These are phyloP conservation scores for Pseudorhiza aurosa DNA, from an alignment of 30 jellyfish, hydroid and myxozoan genomes.

Conservation along the genomic window DNA sequence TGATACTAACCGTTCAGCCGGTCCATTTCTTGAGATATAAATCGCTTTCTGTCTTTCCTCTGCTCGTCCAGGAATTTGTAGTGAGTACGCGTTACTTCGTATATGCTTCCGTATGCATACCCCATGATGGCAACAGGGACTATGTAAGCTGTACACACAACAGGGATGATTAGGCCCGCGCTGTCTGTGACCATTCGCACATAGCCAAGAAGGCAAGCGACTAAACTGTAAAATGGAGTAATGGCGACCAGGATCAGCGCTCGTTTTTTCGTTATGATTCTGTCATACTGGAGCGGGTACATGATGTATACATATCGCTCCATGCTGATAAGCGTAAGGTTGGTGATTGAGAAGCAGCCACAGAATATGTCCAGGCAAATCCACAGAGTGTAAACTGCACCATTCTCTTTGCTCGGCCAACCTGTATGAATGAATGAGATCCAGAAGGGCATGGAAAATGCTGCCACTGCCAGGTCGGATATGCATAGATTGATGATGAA, in stretches of 20 bases:
- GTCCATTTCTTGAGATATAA: not conserved
- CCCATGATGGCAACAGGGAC: slow-evolving; percentile 9
- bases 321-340: slow-evolving; percentile 85
- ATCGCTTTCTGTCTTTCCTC: not conserved
- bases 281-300: slow-evolving; percentile 46
- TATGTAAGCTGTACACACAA: not conserved
- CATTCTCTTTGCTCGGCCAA: slow-evolving; percentile 67
- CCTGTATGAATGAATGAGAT: slow-evolving; percentile 56
- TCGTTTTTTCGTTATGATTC: slow-evolving; percentile 57
- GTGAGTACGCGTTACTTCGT: not conserved
- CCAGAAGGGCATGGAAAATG: slow-evolving; percentile 84
- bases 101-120: not conserved
- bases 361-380: slow-evolving; percentile 79
- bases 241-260: slow-evolving; percentile 5
- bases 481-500: slow-evolving; percentile 85
- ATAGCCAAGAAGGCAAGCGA: slow-evolving; percentile 31
- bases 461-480: slow-evolving; percentile 86
- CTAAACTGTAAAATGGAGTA: slow-evolving; percentile 25
- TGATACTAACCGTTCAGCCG: too few relatives aligned
- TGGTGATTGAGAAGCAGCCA: slow-evolving; percentile 86
- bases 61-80: not conserved
- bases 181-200: not conserved
- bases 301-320: slow-evolving; percentile 77
- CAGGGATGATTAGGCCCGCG: not conserved
- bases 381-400: slow-evolving; percentile 59